A percentile compares a stretch with the other conserved stretches of the same genome.
These are phyloP conservation scores for Camelus dromedarius DNA, from an alignment of 2,113 vertebrate genomes.

Conservation along the genomic window DNA sequence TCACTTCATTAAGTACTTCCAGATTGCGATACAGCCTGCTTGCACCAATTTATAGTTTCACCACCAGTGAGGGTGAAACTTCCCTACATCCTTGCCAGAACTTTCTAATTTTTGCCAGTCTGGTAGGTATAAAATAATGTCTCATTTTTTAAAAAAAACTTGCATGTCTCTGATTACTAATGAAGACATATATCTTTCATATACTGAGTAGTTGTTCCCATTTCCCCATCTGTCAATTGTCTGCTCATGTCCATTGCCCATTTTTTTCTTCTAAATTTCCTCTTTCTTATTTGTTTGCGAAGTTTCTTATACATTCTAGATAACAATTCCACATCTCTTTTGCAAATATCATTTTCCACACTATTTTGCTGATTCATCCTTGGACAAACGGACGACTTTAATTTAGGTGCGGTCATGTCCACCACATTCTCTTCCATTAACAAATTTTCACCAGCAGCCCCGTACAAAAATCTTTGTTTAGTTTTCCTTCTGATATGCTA, in stretches of 20 bases:
- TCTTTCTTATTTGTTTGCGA: slow-evolving; percentile 45
- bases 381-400: slow-evolving; percentile 28
- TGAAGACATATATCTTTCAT: slow-evolving; percentile 41
- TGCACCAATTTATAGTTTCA: slow-evolving; percentile 60
- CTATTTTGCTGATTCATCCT: neutral
- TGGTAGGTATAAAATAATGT: slow-evolving; percentile 39
- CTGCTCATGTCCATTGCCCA: slow-evolving; percentile 59
- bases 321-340: slow-evolving; percentile 24
- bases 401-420: neutral
- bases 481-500: slow-evolving; percentile 27
- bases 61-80: slow-evolving; percentile 41
- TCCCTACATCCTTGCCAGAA: neutral
- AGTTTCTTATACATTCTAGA: slow-evolving; percentile 39
- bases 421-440: neutral
- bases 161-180: slow-evolving; percentile 55
- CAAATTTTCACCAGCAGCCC: neutral
- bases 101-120: slow-evolving; percentile 54
- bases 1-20: slow-evolving; percentile 46
- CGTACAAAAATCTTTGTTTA: neutral
- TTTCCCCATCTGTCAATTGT: slow-evolving; percentile 53
- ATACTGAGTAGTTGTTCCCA: neutral
- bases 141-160: slow-evolving; percentile 37
- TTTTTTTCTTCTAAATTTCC: slow-evolving; percentile 38
- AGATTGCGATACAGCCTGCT: slow-evolving; percentile 64
- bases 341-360: neutral